A percentile compares a stretch with the other conserved stretches of the same genome.
Evolutionary conservation across 2,113 vertebrate species (phyloP).

Genomic region (Megaleporinus macrocephalus): DNA sequence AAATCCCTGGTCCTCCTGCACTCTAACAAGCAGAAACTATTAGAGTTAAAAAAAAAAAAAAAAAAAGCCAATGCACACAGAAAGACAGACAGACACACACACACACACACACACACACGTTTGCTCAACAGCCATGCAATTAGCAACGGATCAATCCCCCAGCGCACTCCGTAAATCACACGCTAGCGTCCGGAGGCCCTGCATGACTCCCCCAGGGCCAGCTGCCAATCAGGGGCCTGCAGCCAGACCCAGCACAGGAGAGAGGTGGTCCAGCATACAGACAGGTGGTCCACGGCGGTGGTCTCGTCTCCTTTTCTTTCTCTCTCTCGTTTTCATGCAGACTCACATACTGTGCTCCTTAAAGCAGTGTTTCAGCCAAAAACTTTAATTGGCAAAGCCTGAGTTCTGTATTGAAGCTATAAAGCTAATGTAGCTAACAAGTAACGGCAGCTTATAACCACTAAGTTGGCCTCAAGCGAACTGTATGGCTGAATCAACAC

Average conservation of each 20-base stretch:
- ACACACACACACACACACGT: constrained; percentile 33
- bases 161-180: constrained; percentile 79
- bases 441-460: no score
- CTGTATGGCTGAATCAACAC: no score
- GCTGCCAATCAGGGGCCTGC: constrained; percentile 62
- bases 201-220: constrained; percentile 56
- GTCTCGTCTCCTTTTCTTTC: constrained; percentile 58
- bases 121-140: constrained; percentile 55
- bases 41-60: not conserved
- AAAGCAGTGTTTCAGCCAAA: not conserved
- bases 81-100: constrained; percentile 27
- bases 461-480: no score
- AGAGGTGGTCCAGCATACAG: constrained; percentile 67
- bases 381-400: not conserved
- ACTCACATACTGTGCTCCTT: constrained; percentile 3
- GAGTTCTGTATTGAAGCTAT: no score
- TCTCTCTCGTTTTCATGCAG: not conserved
- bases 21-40: constrained; percentile 31
- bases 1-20: not conserved
- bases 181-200: constrained; percentile 42
- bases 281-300: constrained; percentile 81
- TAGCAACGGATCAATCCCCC: constrained; percentile 73
- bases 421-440: no score
- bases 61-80: constrained; percentile 1
- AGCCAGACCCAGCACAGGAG: constrained; percentile 62